Conservation (phyloP, 2,797 vertebrate species). For the Macropodus opercularis region DNA sequence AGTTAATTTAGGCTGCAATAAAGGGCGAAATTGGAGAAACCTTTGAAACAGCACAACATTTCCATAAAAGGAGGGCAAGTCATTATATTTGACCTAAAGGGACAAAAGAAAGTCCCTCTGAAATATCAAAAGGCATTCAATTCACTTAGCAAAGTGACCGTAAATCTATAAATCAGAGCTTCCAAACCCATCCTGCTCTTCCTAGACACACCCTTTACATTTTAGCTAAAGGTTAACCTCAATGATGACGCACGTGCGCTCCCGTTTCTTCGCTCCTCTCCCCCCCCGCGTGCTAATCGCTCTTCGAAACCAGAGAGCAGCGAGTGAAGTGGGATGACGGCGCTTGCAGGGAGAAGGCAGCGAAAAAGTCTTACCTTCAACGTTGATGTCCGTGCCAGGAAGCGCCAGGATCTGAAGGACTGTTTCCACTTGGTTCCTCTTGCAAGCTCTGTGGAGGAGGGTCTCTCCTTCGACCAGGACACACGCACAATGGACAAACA, state of each 20-base stretch:
- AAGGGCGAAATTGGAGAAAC: conserved; percentile 44
- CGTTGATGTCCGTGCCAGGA: conserved; percentile 90
- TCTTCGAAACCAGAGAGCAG: conserved; percentile 45
- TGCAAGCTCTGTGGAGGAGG: conserved; percentile 93
- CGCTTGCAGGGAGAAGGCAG: conserved; percentile 30
- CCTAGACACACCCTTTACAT: conserved; percentile 78
- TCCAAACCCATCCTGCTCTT: conserved; percentile 53
- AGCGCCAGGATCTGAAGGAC: conserved; percentile 88
- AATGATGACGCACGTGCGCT: conserved; percentile 65
- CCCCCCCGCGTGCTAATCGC: conserved; percentile 48
- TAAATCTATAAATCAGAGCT: conserved; percentile 56
- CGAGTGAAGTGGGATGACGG: conserved; percentile 45
- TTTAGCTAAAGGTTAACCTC: conserved; percentile 78
- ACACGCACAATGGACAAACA: conserved; percentile 71
- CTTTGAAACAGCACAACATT: conserved; percentile 58
- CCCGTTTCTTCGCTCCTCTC: conserved; percentile 37
- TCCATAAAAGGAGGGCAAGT: conserved; percentile 53
- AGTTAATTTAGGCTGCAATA: conserved; percentile 47
- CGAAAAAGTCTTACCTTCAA: conserved; percentile 88
- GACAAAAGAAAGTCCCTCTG: conserved; percentile 48
- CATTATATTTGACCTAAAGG: conserved; percentile 67
- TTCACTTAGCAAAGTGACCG: conserved; percentile 50
- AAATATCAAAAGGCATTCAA: conserved; percentile 61
- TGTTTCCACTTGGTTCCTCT: conserved; percentile 91
- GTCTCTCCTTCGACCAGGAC: conserved; percentile 92